phyloP scores from a whole-genome alignment of 2,797 vertebrate genomes.

The Cyclura pinguis region DNA sequence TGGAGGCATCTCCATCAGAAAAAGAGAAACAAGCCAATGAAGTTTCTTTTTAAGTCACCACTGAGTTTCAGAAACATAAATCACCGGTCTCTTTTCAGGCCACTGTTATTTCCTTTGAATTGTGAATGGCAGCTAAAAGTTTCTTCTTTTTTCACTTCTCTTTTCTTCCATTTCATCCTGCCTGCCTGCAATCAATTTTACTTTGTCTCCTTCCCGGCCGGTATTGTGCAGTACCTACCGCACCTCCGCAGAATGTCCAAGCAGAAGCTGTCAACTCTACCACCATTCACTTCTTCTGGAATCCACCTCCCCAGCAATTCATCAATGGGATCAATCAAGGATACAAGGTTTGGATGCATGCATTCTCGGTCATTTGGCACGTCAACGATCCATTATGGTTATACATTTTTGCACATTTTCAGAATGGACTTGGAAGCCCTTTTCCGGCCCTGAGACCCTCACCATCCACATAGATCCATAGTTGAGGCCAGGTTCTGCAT shows the following conservation, averaged over 20 bases:
- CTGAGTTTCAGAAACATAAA: slow-evolving; percentile 38
- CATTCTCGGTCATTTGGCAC: rapidly evolving
- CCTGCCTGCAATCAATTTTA: neutral
- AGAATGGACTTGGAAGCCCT: neutral
- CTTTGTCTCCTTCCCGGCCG: slow-evolving; percentile 6
- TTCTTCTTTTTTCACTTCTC: slow-evolving; percentile 47
- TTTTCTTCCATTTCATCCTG: slow-evolving; percentile 10
- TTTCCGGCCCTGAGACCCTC: neutral
- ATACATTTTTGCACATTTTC: too few relatives aligned
- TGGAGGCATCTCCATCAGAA: slow-evolving; percentile 49
- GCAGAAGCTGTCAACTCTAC: slow-evolving; percentile 91
- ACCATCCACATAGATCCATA: neutral
- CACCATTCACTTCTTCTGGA: slow-evolving; percentile 92
- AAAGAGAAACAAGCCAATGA: slow-evolving; percentile 59
- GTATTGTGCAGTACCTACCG: slow-evolving; percentile 89
- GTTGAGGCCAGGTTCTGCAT: neutral
- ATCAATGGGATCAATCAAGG: slow-evolving; percentile 98
- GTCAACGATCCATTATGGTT: neutral
- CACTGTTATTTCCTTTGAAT: slow-evolving; percentile 16
- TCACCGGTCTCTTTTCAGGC: slow-evolving; percentile 31
- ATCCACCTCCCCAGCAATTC: slow-evolving; percentile 94
- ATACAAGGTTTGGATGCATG: slow-evolving; percentile 86
- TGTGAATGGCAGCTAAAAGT: neutral
- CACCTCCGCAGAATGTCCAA: slow-evolving; percentile 92
- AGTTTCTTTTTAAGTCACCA: slow-evolving; percentile 23